Base-by-base conservation (phyloP, 2,113 vertebrate genomes). In the Myotis lucifugus region DNA sequence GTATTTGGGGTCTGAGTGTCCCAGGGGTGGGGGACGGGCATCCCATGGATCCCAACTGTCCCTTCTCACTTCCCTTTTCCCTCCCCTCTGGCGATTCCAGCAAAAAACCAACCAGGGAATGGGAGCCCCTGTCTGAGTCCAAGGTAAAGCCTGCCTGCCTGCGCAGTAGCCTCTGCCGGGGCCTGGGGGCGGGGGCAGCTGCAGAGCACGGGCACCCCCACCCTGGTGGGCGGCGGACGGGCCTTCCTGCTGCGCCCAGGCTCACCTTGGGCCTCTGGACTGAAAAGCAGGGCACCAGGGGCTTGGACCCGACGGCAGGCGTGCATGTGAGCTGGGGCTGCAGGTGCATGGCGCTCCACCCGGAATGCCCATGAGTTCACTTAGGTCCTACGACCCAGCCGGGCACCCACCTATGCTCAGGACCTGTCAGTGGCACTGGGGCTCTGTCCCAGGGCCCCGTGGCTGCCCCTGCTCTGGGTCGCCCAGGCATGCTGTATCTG, bases 31-130 rank as follows among this genome's bases (percentile, higher is more conserved):
- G 67, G 34, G 85, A 46, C 18, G 48, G 86, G 42, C 79, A 25
- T 40, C 37, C 64, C n/a, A 1, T 32, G 29, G 91, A 67, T 95
- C 88, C 96, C 90, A 91, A 85, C 96, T 59, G 73, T 84, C 94
- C 92, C 61, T 97, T 95, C 96, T 98, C 96, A 97, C 96, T 89
- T 96, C 97, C 97, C 97, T 97, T 98, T 97, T 96, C 98, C 96
- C 93, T 93, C 78, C 88, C 82, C 94, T 96, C 95, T 90, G 97
- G 97, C 88, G n/a, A 92, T 98, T 98, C 97, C 98, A 99, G 99
- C 98, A 99, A 98, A 97, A 99, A 98, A 97, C 98, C 99, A 97
- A 97, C 98, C 98, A 97, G 98, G 98, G 98, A 98, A 95, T 98
- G 97, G 98, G 98, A 99, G 97, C 97, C 98, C 98, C 97, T 98